Conservation (phyloP, 2,888 invertebrate species). For the Tineola bisselliella region DNA sequence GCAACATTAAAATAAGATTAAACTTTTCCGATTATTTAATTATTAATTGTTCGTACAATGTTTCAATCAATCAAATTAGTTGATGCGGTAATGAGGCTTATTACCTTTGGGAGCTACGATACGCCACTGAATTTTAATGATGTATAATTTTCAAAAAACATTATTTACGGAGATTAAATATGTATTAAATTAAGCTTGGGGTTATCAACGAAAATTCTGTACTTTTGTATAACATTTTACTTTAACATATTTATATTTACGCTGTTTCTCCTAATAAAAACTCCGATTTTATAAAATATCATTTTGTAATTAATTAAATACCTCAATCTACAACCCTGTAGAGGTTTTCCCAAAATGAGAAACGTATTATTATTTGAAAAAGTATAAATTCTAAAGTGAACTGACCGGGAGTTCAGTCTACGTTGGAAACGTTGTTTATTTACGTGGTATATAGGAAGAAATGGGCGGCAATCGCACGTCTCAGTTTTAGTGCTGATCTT, state of each 20-base stretch:
- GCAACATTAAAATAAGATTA: neutral
- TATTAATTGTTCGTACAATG: neutral
- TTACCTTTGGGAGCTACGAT: neutral
- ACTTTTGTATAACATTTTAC: no score
- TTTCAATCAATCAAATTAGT: neutral
- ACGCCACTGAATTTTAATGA: neutral
- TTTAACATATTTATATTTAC: no score
- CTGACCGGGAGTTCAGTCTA: neutral
- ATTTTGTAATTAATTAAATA: no score
- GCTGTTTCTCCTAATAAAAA: no score
- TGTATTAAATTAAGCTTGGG: neutral
- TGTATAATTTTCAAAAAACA: neutral
- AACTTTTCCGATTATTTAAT: neutral
- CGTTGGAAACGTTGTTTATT: neutral
- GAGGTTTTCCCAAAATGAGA: no score
- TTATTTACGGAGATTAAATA: neutral
- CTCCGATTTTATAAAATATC: no score
- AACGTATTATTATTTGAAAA: neutral
- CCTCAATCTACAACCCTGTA: no score
- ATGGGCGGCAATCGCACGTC: neutral
- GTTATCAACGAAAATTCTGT: no score
- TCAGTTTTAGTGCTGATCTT: neutral
- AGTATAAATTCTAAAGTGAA: neutral
- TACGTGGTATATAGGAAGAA: neutral
- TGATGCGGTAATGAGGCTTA: neutral